These are phyloP conservation scores for Cecropterus lyciades DNA, from an alignment of 1,140 invertebrate species.

Conservation along the genomic window DNA sequence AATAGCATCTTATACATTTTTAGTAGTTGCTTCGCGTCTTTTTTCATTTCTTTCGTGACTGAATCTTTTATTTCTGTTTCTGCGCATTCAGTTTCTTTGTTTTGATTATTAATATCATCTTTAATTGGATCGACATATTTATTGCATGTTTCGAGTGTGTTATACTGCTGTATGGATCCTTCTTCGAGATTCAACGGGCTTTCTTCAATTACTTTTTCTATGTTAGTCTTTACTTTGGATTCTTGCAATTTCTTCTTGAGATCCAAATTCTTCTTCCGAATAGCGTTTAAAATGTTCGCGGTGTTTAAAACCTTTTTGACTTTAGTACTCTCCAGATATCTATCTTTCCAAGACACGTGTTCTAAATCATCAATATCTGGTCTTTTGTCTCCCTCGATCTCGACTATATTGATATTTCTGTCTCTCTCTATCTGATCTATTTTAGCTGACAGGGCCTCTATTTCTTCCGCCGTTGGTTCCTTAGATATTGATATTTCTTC, in stretches of 20 bases:
- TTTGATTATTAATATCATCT: conserved; percentile 32
- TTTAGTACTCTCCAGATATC: conserved; percentile 82
- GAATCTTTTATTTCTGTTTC: conserved; percentile 5
- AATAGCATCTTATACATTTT: conserved; percentile 82
- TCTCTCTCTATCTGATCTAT: conserved; percentile 76
- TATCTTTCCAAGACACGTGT: conserved; percentile 78
- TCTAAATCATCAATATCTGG: conserved; percentile 40
- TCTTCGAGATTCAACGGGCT: conserved; percentile 50
- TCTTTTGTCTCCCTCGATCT: conserved; percentile 44
- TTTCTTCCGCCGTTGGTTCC: conserved; percentile 72
- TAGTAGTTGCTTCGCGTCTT: conserved; percentile 76
- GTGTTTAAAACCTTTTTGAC: conserved; percentile 84
- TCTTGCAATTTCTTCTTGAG: conserved; percentile 80
- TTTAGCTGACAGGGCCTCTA: conserved; percentile 74
- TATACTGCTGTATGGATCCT: conserved; percentile 77
- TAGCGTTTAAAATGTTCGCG: conserved; percentile 83
- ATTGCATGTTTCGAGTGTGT: conserved; percentile 72
- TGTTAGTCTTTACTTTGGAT: conserved; percentile 43
- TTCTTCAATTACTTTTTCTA: conserved; percentile 36
- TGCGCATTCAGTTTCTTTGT: neutral
- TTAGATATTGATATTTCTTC: conserved; percentile 73
- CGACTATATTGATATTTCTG: conserved; percentile 50
- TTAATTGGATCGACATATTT: conserved; percentile 74
- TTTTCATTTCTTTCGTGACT: conserved; percentile 72
- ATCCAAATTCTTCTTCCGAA: conserved; percentile 85